Conservation (phyloP, 35 echinoderm and acorn worm species). For the Ophioderma brevispina region DNA sequence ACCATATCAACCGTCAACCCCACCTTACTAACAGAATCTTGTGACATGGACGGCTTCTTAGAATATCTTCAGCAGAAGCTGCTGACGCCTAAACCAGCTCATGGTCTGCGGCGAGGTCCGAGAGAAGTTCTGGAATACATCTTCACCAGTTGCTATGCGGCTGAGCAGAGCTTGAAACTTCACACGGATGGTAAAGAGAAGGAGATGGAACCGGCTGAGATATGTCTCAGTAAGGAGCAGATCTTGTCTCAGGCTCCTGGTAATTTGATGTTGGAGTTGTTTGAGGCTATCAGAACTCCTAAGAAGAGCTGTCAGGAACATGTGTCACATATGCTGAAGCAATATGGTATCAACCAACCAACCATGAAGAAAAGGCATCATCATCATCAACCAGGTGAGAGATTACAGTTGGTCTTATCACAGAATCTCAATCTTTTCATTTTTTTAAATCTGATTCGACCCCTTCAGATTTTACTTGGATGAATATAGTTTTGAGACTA, state of each 20-base stretch:
- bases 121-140: constrained; percentile 49
- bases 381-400: constrained; percentile 28
- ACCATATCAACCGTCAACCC: constrained; percentile 63
- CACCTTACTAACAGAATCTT: constrained; percentile 52
- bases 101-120: neutral
- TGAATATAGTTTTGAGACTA: no score
- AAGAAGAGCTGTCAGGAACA: constrained; percentile 63
- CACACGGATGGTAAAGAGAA: constrained; percentile 28
- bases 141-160: constrained; percentile 61
- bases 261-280: constrained; percentile 66
- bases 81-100: constrained; percentile 36
- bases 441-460: no score
- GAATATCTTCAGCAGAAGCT: constrained; percentile 71
- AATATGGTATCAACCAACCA: constrained; percentile 60
- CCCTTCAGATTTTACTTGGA: no score
- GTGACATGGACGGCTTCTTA: constrained; percentile 31
- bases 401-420: no score
- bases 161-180: constrained; percentile 45
- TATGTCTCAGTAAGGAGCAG: constrained; percentile 66
- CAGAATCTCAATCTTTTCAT: no score
- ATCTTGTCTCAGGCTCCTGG: constrained; percentile 63
- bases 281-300: constrained; percentile 36
- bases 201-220: constrained; percentile 16
- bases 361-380: constrained; percentile 40
- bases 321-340: constrained; percentile 54